phyloP scores from a whole-genome alignment of 2,888 invertebrate genomes.

The Idaea straminata region DNA sequence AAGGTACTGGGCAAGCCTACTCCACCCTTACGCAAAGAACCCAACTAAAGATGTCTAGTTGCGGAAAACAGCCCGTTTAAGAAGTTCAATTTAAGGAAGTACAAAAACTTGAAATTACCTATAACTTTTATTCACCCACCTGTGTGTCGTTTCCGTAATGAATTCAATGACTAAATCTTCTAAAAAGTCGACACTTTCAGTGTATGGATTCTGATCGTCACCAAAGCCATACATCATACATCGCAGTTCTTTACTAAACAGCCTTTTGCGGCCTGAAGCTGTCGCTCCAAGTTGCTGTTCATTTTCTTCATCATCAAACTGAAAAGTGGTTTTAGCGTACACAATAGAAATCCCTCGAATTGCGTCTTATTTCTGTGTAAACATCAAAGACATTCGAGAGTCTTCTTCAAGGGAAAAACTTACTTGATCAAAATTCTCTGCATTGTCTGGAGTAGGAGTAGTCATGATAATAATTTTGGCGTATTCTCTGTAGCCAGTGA shows the following conservation, averaged over 20 bases:
- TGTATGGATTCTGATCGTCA: conserved; percentile 99
- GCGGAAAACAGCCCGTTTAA: too few relatives aligned
- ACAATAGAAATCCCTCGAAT: neutral
- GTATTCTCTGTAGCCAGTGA: neutral
- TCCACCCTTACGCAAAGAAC: too few relatives aligned
- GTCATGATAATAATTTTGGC: conserved; percentile 38
- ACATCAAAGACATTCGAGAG: too few relatives aligned
- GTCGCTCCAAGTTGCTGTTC: conserved; percentile 85
- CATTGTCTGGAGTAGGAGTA: conserved; percentile 56
- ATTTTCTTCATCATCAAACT: conserved; percentile 85
- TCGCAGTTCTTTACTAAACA: conserved; percentile 94
- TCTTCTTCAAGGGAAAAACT: neutral
- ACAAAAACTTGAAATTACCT: too few relatives aligned
- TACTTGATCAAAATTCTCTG: conserved; percentile 71
- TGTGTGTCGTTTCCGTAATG: conserved; percentile 95
- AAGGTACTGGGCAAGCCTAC: too few relatives aligned
- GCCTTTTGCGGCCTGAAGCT: conserved; percentile 87
- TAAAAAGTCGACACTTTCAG: conserved; percentile 97
- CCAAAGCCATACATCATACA: conserved; percentile 99
- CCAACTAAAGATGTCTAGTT: too few relatives aligned
- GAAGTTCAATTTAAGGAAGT: too few relatives aligned
- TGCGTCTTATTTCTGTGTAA: too few relatives aligned
- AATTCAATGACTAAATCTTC: conserved; percentile 99
- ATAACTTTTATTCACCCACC: conserved; percentile 64
- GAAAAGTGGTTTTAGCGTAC: conserved; percentile 11